Evolutionary conservation across 2,797 vertebrate species (phyloP), one percentile per base, ranked within the genome.

Genomic region (Gymnoscopelus braueri): DNA sequence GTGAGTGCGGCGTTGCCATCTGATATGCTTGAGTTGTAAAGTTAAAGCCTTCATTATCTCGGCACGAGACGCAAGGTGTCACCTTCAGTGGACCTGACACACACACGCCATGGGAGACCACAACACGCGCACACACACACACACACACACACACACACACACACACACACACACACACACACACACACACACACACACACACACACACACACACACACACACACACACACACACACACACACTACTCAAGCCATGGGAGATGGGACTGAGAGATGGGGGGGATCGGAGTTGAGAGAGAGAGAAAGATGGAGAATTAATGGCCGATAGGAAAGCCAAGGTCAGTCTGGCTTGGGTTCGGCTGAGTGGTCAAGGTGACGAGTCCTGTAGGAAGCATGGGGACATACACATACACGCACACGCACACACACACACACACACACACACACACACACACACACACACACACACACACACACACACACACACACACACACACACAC

Each of bases 71-170:
- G 78, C 91, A 94, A 94, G 95, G 94, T 93, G 94, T 98, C 92
- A 94, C 95, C 94, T 99, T 98, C 94, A 95, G 96, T 88, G 95
- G 96, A 89, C 96, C 95, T 76, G 94, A 95, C 85, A 94, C 91
- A 52, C 90, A 5, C 32, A 6, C 5, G 32, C 32, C 32, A 5
- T 35, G 32, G 32, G 32, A 35, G 32, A 35, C 39, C 9, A 10
- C 26, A 29, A 29, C 26, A 56, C 19, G 9, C 54, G 26, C n/a
- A 6, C 53, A 23, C 2, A 6, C 53, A 55, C 15, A 23, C 53
- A 55, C 54, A 26, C 26, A 32, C 10, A 32, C 26, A 29, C 26
- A 32, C 9, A 58, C 56, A 35, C 56, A 32, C 56, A 35, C 26
- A 35, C 56, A 58, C 58, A 60, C 47, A 52, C 66, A 39, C 50